phyloP scores from a whole-genome alignment of 2,797 vertebrate species.

The Myripristis jacobus region DNA sequence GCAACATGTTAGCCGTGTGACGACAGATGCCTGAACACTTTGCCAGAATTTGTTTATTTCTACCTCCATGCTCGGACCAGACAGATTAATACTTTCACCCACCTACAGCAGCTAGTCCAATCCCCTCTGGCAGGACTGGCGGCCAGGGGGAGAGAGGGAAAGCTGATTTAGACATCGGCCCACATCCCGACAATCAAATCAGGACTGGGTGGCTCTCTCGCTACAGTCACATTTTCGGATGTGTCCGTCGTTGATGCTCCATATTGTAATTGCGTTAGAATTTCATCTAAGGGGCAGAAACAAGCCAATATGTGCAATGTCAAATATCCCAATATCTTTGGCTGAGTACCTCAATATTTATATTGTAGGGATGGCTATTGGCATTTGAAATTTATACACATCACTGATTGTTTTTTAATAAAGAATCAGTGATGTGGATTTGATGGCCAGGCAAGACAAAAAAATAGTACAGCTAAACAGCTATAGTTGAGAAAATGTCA shows the following conservation, averaged over 20 bases:
- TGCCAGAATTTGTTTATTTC: conserved; percentile 60
- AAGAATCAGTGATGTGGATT: too few species aligned
- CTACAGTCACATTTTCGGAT: conserved; percentile 19
- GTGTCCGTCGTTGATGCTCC: conserved; percentile 6
- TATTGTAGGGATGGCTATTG: too few species aligned
- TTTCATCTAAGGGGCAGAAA: neutral
- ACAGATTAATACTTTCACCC: conserved; percentile 66
- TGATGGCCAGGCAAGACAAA: too few species aligned
- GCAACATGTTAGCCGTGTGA: conserved; percentile 44
- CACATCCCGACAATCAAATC: conserved; percentile 61
- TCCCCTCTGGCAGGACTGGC: conserved; percentile 50
- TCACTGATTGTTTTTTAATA: too few species aligned
- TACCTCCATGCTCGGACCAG: conserved; percentile 24
- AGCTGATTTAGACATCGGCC: conserved; percentile 64
- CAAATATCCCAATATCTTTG: too few species aligned
- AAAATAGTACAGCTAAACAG: too few species aligned
- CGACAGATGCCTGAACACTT: conserved; percentile 47
- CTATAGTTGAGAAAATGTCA: too few species aligned
- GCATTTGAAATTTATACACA: too few species aligned
- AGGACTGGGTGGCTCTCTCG: conserved; percentile 20
- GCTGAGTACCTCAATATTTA: too few species aligned
- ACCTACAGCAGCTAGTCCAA: conserved; percentile 57
- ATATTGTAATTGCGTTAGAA: neutral
- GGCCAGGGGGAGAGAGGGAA: conserved; percentile 38
- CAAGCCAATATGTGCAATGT: too few species aligned